Evolutionary conservation across 2,113 vertebrate genomes (phyloP), one percentile per base, ranked within the genome.

Genomic region (Pygoscelis antarcticus): DNA sequence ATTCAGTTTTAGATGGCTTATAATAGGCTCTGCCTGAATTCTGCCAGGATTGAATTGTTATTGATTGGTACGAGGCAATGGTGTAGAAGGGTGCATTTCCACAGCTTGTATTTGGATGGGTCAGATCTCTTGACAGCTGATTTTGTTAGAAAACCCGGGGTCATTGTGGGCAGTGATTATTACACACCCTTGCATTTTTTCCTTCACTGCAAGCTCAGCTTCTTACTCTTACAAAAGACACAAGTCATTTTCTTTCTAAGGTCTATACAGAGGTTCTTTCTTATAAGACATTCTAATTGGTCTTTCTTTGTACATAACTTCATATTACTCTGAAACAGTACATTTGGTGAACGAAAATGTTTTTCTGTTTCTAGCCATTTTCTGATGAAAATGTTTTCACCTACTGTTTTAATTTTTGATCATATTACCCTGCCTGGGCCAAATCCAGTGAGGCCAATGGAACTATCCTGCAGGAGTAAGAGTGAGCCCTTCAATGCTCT

Each of bases 121-220:
- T 96, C 96, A 96, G 42, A 92, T 93, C 44, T 97, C 94, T 87
- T 86, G 78, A 96, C 90, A 96, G 84, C 21, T 95, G 96, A 97
- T 97, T 96, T 83, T 81, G 84, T 96, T 96, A 97, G 83, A 97
- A 94, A 96, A 89, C 58, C 42, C 46, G 14, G 13, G 89, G 80
- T 96, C 68, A 87, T 70, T 91, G 90, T 83, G 65, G 46, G 26
- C 82, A 85, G 66, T 92, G 52, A 96, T 96, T 84, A 95, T 94
- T 79, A 98, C 84, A 95, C 62, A 95, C 77, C 44, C 75, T 57
- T 96, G 40, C 91, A 82, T 82, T 97, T 97, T 82, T 96, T 72
- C 21, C 69, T 68, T 29, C 10, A 74, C 57, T 92, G 87, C 86
- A 96, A 96, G 58, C 70, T 94, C 89, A 96, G 84, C 36, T 36